These are phyloP conservation scores for Tiliqua scincoides DNA, from an alignment of 2,113 vertebrate genomes.

Conservation along the genomic window DNA sequence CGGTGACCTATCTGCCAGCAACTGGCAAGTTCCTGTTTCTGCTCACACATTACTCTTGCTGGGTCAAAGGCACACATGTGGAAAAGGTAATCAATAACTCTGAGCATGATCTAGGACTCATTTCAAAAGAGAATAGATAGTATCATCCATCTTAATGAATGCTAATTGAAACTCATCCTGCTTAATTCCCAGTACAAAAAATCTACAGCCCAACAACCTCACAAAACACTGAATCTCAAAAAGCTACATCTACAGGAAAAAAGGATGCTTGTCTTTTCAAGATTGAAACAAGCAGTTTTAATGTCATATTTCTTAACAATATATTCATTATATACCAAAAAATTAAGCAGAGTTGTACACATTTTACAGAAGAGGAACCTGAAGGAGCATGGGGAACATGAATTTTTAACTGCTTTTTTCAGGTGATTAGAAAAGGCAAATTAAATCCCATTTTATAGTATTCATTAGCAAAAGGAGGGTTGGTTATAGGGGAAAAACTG, in stretches of 20 bases:
- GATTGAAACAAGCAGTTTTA: constrained; percentile 59
- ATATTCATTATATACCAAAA: neutral
- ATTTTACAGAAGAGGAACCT: constrained; percentile 30
- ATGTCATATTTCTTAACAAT: neutral
- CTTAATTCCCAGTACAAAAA: constrained; percentile 21
- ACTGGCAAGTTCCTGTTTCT: neutral
- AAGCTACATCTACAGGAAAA: constrained; percentile 60
- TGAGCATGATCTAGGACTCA: constrained; percentile 11
- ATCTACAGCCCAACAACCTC: neutral
- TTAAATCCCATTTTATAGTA: neutral
- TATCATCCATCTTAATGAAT: constrained; percentile 39
- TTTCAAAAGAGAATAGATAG: constrained; percentile 19
- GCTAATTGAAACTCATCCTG: constrained; percentile 35
- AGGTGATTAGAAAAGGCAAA: neutral
- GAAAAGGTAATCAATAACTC: neutral
- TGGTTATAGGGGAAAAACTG: neutral
- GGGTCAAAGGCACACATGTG: neutral
- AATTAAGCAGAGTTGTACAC: constrained; percentile 4
- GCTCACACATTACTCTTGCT: neutral
- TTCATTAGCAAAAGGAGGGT: neutral
- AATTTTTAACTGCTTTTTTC: neutral
- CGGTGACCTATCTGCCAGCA: neutral
- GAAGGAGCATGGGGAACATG: neutral
- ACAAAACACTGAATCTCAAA: constrained; percentile 39
- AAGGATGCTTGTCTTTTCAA: constrained; percentile 43